Evolutionary conservation across 2,888 invertebrate genomes (phyloP).

Genomic region (Microctonus brassicae): DNA sequence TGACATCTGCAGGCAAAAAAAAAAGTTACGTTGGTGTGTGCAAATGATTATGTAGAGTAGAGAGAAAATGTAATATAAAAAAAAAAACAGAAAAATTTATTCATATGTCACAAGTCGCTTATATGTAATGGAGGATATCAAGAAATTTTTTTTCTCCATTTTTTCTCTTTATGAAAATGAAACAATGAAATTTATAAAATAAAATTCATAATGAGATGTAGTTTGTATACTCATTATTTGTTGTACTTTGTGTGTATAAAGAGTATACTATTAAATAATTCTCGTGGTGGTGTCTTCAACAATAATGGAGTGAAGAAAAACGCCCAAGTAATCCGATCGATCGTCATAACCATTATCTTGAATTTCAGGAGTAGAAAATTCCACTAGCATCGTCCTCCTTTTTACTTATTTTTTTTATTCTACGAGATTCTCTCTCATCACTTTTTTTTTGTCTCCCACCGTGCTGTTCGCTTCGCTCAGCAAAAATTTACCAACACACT

Average conservation of each 20-base stretch:
- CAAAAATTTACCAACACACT: neutral
- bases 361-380: neutral
- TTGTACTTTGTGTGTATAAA: neutral
- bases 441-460: neutral
- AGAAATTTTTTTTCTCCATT: too few species aligned
- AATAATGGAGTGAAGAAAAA: slow-evolving; percentile 4
- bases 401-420: neutral
- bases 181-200: too few species aligned
- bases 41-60: neutral
- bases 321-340: slow-evolving; percentile 19
- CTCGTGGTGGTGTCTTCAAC: neutral
- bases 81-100: neutral
- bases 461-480: neutral
- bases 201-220: neutral
- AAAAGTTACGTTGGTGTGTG: neutral
- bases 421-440: neutral
- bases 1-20: neutral
- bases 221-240: neutral
- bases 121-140: too few species aligned
- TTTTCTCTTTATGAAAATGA: too few species aligned
- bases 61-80: neutral
- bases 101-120: neutral
- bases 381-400: slow-evolving; percentile 17
- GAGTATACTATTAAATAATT: slow-evolving; percentile 8
- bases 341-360: slow-evolving; percentile 22